phyloP scores from a whole-genome alignment of 53 echinoderm and acorn worm species.

The Stichopus horrens region DNA sequence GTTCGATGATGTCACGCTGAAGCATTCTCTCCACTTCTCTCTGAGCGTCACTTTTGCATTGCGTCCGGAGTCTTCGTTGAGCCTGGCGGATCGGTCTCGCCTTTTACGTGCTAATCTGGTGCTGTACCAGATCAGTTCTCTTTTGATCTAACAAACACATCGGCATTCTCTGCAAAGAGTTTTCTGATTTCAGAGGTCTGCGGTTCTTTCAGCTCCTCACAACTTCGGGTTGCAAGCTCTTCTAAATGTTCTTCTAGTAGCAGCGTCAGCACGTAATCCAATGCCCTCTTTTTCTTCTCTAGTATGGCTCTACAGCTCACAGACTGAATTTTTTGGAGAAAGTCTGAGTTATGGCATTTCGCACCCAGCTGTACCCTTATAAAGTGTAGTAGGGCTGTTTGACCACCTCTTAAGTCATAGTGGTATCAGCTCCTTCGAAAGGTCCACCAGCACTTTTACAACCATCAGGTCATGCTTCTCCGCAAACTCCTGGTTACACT shows the following conservation, averaged over 20 bases:
- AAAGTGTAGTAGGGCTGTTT: slow-evolving; percentile 27
- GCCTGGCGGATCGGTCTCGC: slow-evolving; percentile 43
- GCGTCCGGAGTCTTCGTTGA: slow-evolving; percentile 15
- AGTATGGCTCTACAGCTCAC: neutral
- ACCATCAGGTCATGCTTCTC: neutral
- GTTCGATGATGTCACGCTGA: neutral
- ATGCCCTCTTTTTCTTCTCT: neutral
- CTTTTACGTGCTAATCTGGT: slow-evolving; percentile 20
- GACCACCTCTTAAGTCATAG: slow-evolving; percentile 37
- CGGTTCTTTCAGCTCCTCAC: neutral
- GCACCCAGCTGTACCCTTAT: slow-evolving; percentile 37
- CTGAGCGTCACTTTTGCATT: neutral
- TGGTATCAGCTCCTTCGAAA: slow-evolving; percentile 1
- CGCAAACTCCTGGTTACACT: neutral
- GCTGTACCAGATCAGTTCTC: slow-evolving; percentile 6
- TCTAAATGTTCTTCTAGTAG: neutral
- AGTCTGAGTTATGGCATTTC: slow-evolving; percentile 36
- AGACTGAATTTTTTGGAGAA: neutral
- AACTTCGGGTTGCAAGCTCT: neutral
- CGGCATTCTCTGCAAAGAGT: neutral
- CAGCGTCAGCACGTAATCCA: neutral
- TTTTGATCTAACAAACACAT: slow-evolving; percentile 5
- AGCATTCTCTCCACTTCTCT: neutral
- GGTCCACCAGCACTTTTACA: slow-evolving; percentile 15
- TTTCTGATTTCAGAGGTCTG: neutral